These are phyloP conservation scores for Stichopus chloronotus DNA, from an alignment of 35 echinoderm and acorn worm genomes.

Conservation along the genomic window DNA sequence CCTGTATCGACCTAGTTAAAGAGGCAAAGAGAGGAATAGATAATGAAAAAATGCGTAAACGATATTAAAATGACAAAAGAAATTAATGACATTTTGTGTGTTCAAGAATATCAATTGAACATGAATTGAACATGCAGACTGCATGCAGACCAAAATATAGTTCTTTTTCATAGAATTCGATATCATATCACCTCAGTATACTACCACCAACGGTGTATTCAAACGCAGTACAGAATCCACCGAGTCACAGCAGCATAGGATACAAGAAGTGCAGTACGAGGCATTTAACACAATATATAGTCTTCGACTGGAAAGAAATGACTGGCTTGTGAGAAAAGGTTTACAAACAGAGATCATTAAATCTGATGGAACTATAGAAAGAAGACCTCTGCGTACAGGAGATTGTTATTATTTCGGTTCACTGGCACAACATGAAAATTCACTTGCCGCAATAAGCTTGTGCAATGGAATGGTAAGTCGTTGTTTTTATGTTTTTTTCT, in stretches of 20 bases:
- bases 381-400: neutral
- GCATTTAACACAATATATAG: conserved; percentile 65
- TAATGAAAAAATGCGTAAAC: no score
- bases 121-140: no score
- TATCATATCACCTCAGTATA: conserved; percentile 58
- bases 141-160: conserved; percentile 7
- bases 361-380: conserved; percentile 54
- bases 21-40: no score
- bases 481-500: neutral
- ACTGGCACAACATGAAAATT: conserved; percentile 58
- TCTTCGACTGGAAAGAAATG: conserved; percentile 52
- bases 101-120: no score
- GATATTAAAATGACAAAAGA: no score
- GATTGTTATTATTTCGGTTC: conserved; percentile 71
- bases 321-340: conserved; percentile 63
- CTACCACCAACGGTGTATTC: conserved; percentile 49
- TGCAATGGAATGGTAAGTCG: conserved; percentile 82
- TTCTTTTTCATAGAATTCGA: conserved; percentile 60
- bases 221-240: conserved; percentile 50
- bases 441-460: conserved; percentile 62
- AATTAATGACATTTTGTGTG: no score
- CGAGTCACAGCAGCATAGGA: neutral
- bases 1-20: no score
- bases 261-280: neutral
- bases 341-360: conserved; percentile 57